Evolutionary conservation across 2,888 invertebrate genomes (phyloP).

Genomic region (Drosophila parthenogenetica): DNA sequence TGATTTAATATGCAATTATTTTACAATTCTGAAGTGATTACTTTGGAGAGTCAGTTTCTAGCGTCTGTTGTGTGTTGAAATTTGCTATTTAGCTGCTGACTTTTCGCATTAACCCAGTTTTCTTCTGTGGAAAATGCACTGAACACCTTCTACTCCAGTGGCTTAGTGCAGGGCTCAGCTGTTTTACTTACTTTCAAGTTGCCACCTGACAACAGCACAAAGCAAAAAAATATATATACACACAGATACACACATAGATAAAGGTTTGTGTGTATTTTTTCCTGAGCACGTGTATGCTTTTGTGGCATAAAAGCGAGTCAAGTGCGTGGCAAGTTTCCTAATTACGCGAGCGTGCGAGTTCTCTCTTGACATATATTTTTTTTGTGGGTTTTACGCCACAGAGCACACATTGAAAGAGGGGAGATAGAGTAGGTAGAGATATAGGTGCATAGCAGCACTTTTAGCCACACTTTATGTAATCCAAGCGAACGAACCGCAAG

Average conservation of each 20-base stretch:
- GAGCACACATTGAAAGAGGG: constrained; percentile 46
- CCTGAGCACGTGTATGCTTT: neutral
- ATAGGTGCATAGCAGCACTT: constrained; percentile 35
- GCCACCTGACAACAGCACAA: constrained; percentile 9
- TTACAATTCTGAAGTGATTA: neutral
- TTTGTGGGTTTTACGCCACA: constrained; percentile 32
- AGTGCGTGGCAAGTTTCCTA: constrained; percentile 78
- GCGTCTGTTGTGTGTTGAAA: neutral
- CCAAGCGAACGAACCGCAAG: constrained; percentile 50
- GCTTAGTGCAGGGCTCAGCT: constrained; percentile 31
- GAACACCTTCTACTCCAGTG: constrained; percentile 38
- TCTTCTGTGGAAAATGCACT: constrained; percentile 27
- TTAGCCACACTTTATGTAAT: constrained; percentile 55
- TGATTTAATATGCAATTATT: too few relatives aligned
- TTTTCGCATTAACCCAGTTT: constrained; percentile 49
- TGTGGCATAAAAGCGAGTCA: constrained; percentile 64
- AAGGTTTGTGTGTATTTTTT: neutral
- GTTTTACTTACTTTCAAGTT: constrained; percentile 47
- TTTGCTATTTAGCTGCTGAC: neutral
- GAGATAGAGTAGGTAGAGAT: neutral
- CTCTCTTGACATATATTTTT: constrained; percentile 74
- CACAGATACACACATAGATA: neutral
- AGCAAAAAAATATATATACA: neutral
- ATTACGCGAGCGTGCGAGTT: constrained; percentile 65
- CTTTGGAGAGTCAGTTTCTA: neutral